A percentile compares a stretch with the other conserved stretches of the same genome.
Conservation (phyloP, 1,140 invertebrate genomes). For the Calliopsis andreniformis region DNA sequence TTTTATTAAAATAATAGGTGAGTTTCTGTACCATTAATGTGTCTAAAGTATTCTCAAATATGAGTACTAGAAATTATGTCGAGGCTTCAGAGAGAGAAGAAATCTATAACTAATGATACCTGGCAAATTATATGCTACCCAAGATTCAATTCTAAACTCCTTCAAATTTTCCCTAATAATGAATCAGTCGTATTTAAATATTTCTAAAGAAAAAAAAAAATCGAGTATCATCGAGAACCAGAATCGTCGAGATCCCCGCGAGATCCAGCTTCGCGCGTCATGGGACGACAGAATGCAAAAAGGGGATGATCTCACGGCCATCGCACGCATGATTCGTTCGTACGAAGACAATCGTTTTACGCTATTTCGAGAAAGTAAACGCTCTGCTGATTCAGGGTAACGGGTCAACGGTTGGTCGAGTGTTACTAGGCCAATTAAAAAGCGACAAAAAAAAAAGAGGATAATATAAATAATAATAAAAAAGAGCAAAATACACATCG, state of each 20-base stretch:
- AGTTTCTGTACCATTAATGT: too few relatives aligned
- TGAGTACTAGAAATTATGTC: too few relatives aligned
- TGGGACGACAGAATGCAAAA: not conserved
- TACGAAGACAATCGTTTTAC: constrained; percentile 67
- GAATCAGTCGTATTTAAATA: too few relatives aligned
- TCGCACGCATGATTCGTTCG: constrained; percentile 28
- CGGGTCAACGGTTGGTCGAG: constrained; percentile 27
- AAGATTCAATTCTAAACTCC: too few relatives aligned
- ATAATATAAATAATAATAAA: constrained; percentile 9
- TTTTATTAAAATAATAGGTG: too few relatives aligned
- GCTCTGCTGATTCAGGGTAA: constrained; percentile 30
- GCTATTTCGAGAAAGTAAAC: constrained; percentile 59
- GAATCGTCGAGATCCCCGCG: constrained; percentile 2
- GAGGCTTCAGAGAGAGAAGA: too few relatives aligned
- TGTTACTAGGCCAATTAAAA: not conserved
- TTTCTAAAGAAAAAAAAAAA: too few relatives aligned
- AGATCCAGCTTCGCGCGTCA: constrained; percentile 1
- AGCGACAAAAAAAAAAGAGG: not conserved
- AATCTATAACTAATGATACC: too few relatives aligned
- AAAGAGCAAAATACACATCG: constrained; percentile 24
- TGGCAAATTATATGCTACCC: too few relatives aligned
- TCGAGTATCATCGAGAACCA: too few relatives aligned
- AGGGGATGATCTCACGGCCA: not conserved
- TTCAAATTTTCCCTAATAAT: too few relatives aligned
- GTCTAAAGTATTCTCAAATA: too few relatives aligned